Conservation (phyloP, 2,113 vertebrate species). For the Raja brachyura region DNA sequence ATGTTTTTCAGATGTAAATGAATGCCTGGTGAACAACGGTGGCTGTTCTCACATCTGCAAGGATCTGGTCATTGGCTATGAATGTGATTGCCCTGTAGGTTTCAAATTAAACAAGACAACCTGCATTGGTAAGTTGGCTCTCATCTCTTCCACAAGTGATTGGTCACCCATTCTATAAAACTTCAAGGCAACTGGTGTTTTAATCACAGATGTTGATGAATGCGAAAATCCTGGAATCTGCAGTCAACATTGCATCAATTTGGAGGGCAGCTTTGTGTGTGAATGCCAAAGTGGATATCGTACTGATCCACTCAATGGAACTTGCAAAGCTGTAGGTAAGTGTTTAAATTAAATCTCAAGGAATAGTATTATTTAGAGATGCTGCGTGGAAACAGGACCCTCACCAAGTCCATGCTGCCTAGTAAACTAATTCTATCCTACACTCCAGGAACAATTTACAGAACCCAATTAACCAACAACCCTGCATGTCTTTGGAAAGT, state of each 20-base stretch:
- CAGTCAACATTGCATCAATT: constrained; percentile 38
- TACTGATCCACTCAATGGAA: constrained; percentile 17
- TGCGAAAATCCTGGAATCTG: constrained; percentile 19
- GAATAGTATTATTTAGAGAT: no score
- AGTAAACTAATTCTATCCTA: no score
- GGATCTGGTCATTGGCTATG: constrained; percentile 35
- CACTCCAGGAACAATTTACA: no score
- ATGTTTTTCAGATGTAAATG: constrained; percentile 30
- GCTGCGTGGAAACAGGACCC: no score
- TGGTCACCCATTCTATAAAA: neutral
- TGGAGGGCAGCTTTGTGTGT: constrained; percentile 36
- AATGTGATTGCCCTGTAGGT: constrained; percentile 27
- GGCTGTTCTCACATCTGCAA: constrained; percentile 36
- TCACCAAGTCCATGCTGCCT: no score
- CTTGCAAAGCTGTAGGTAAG: constrained; percentile 39
- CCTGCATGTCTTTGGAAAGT: no score
- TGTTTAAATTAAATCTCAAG: neutral
- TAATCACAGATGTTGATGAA: constrained; percentile 31
- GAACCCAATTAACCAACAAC: no score
- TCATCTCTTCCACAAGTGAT: no score
- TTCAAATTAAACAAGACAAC: constrained; percentile 29
- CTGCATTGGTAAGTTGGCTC: constrained; percentile 25
- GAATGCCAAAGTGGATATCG: constrained; percentile 22
- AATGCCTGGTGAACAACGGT: constrained; percentile 35
- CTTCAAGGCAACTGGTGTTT: neutral